A percentile compares a stretch with the other conserved stretches of the same genome.
phyloP scores from a whole-genome alignment of 2,888 invertebrate genomes.

The Rhimphoctona megacephalus region DNA sequence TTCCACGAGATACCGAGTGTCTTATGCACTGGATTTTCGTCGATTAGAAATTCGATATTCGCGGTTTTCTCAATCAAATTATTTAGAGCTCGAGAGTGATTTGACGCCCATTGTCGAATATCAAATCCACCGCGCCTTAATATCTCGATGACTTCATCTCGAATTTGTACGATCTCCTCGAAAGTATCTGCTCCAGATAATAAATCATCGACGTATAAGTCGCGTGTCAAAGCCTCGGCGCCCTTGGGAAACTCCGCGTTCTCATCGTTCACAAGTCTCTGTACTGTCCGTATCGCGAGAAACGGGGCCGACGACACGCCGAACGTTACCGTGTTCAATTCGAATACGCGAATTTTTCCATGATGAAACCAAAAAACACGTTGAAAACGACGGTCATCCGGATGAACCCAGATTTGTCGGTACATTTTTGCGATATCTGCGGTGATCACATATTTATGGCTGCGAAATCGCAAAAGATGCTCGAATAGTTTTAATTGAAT shows the following conservation, averaged over 20 bases:
- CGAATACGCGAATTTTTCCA: conserved; percentile 31
- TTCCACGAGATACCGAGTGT: conserved; percentile 59
- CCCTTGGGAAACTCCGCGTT: conserved; percentile 58
- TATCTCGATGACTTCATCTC: conserved; percentile 60
- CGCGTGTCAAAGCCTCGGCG: conserved; percentile 40
- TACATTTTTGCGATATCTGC: conserved; percentile 45
- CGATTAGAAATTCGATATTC: conserved; percentile 52
- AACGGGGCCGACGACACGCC: conserved; percentile 61
- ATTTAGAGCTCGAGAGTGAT: conserved; percentile 56
- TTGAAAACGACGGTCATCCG: conserved; percentile 61
- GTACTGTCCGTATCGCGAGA: conserved; percentile 64
- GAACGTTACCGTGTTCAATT: conserved; percentile 65
- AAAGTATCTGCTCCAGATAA: conserved; percentile 65
- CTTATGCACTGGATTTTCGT: conserved; percentile 58
- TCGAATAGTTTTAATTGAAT: conserved; percentile 43
- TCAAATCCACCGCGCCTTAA: conserved; percentile 73
- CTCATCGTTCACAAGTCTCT: conserved; percentile 64
- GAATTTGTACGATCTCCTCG: conserved; percentile 65
- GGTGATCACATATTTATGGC: conserved; percentile 51
- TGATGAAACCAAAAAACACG: conserved; percentile 58
- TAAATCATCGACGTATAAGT: conserved; percentile 71
- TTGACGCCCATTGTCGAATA: conserved; percentile 74
- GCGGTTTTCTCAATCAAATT: conserved; percentile 28
- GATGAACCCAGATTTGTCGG: conserved; percentile 51
- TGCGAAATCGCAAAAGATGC: conserved; percentile 47